Conservation (phyloP, 2,113 vertebrate species). For the Ellobius talpinus region DNA sequence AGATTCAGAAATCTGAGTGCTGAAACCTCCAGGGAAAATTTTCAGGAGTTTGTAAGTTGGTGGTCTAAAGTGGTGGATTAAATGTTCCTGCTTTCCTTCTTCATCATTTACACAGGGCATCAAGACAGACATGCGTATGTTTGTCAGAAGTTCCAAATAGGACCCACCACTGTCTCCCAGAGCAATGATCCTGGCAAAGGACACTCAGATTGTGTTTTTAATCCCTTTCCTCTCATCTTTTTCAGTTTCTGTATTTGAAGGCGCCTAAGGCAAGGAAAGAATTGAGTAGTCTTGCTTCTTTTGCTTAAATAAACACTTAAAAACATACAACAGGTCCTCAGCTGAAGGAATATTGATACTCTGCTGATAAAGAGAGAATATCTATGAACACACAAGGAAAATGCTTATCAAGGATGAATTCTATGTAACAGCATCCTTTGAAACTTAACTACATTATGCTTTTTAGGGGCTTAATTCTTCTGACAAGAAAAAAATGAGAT, state of each 20-base stretch:
- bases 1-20: background rate
- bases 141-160: background rate
- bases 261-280: background rate
- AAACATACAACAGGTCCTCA: background rate
- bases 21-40: background rate
- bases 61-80: background rate
- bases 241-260: background rate
- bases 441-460: background rate
- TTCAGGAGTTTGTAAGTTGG: background rate
- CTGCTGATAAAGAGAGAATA: background rate
- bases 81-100: background rate
- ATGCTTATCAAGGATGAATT: background rate
- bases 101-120: background rate
- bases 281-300: background rate
- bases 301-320: conserved; percentile 9
- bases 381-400: background rate
- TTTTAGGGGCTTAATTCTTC: background rate
- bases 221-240: background rate
- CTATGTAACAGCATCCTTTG: background rate
- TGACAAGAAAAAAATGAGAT: background rate
- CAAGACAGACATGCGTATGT: background rate
- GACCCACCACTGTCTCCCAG: background rate
- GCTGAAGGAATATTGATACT: background rate
- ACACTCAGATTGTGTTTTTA: background rate
- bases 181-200: background rate